Evolutionary conservation across 2,888 invertebrate genomes (phyloP).

Genomic region (Blera fallax): DNA sequence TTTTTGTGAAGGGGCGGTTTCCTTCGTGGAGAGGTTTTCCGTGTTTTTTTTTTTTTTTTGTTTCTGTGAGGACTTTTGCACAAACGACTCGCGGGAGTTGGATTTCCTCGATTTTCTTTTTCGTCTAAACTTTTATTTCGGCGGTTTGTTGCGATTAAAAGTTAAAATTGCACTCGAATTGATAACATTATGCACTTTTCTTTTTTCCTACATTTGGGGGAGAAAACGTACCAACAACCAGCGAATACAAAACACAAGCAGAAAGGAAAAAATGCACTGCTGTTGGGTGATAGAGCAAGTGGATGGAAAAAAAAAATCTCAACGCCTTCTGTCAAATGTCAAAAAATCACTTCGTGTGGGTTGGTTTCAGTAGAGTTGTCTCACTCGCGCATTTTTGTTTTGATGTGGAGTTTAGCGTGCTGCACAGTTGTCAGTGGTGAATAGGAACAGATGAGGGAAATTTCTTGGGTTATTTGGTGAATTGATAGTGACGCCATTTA

Average conservation of each 20-base stretch:
- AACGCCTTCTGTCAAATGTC: constrained; percentile 59
- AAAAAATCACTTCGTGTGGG: constrained; percentile 10
- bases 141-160: neutral
- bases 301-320: constrained; percentile 35
- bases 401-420: constrained; percentile 36
- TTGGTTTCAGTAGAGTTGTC: constrained; percentile 2
- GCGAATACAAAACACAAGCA: constrained; percentile 43
- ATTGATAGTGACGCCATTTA: constrained; percentile 5
- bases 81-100: constrained; percentile 14
- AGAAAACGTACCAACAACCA: constrained; percentile 21
- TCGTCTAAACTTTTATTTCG: neutral
- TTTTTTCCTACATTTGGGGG: neutral
- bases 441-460: constrained; percentile 3
- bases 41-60: constrained; percentile 12
- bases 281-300: constrained; percentile 35
- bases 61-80: constrained; percentile 2
- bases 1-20: constrained; percentile 63
- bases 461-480: constrained; percentile 18
- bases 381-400: constrained; percentile 54
- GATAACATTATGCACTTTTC: constrained; percentile 37
- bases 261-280: constrained; percentile 46
- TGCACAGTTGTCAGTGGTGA: constrained; percentile 32
- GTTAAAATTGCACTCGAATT: constrained; percentile 1
- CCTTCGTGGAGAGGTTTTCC: constrained; percentile 40
- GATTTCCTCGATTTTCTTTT: neutral